Evolutionary conservation across 2,113 vertebrate species (phyloP), one percentile per base, ranked within the genome.

Genomic region (Saguinus midas): DNA sequence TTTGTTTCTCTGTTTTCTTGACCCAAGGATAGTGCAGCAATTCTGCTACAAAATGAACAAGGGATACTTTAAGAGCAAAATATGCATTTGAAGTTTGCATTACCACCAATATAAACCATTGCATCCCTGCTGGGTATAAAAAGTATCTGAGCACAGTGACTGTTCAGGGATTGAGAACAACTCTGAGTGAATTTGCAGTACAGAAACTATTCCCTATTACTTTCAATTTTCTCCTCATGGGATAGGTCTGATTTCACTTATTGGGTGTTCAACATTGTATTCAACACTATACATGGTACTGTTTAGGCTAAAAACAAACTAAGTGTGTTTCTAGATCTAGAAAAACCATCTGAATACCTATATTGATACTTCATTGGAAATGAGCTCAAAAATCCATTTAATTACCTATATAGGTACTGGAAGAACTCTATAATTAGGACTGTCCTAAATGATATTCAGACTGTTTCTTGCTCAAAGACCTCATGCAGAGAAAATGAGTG

Each of bases 1-100:
- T 75, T 70, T 90, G 45, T 72, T 86, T 96, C 66, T 80, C 18
- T 82, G 8, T 82, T 96, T 91, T 35, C 32, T 97, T 95, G 16
- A 45, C 20, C 40, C 25, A 78, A 88, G 70, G 29, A n/a, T 12
- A 87, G 35, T 52, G 43, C 2, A 70, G 23, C 4, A 90, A 87
- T 95, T 96, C 13, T 75, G 43, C 9, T 92, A 90, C 85, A 81
- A 83, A 88, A 37, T 52, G 45, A 96, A 68, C 83, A 27, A 57
- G n/a, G 43, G 23, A 35, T 55, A 86, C 70, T 93, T 95, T 81
- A 88, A 94, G 25, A 94, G 3, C 32, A 91, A 81, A 78, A 66
- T 50, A 21, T 50, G 21, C 58, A 45, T 57, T 37, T 94, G 20
- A 23, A 52, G 21, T 70, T 94, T 91, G 12, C 20, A 66, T 40